Percentiles rank a stretch among this genome's conserved stretches.
Evolutionary conservation across 1,140 invertebrate species (phyloP).

Genomic region (Drosophila athabasca): DNA sequence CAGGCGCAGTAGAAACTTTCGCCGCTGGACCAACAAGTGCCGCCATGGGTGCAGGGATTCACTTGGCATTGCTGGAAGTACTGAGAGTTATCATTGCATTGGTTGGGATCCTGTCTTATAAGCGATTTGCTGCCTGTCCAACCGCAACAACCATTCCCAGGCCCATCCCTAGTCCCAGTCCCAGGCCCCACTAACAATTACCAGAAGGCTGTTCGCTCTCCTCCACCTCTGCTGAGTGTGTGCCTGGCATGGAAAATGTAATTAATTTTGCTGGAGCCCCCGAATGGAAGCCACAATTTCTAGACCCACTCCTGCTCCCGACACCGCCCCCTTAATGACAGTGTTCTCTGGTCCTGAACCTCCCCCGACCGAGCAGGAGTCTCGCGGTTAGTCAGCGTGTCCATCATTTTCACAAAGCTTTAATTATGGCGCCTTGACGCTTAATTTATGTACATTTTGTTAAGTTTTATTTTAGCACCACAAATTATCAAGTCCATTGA

Average conservation of each 20-base stretch:
- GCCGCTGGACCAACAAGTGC: conserved; percentile 90
- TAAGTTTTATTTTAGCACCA: conserved; percentile 72
- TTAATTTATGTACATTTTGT: conserved; percentile 81
- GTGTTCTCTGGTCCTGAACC: conserved; percentile 23
- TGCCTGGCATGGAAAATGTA: conserved; percentile 77
- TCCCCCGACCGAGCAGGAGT: conserved; percentile 18
- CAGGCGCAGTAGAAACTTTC: conserved; percentile 91
- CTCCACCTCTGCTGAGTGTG: conserved; percentile 18
- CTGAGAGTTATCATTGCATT: conserved; percentile 59
- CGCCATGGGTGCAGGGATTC: conserved; percentile 90
- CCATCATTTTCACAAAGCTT: conserved; percentile 71
- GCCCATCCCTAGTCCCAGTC: too few species aligned
- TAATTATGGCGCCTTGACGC: conserved; percentile 74
- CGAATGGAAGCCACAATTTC: conserved; percentile 39
- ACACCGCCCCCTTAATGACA: conserved; percentile 32
- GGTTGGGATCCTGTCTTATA: conserved; percentile 4
- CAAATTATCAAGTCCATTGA: conserved; percentile 81
- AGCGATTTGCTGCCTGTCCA: too few species aligned
- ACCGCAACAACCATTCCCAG: not conserved
- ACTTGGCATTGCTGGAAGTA: conserved; percentile 88
- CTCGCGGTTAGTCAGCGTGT: conserved; percentile 65
- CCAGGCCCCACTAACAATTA: conserved; percentile 42
- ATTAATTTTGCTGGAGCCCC: conserved; percentile 70
- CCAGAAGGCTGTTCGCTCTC: conserved; percentile 3
- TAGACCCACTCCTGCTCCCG: conserved; percentile 12